Evolutionary conservation across 2,797 vertebrate species (phyloP).

Genomic region (Echiichthys vipera): DNA sequence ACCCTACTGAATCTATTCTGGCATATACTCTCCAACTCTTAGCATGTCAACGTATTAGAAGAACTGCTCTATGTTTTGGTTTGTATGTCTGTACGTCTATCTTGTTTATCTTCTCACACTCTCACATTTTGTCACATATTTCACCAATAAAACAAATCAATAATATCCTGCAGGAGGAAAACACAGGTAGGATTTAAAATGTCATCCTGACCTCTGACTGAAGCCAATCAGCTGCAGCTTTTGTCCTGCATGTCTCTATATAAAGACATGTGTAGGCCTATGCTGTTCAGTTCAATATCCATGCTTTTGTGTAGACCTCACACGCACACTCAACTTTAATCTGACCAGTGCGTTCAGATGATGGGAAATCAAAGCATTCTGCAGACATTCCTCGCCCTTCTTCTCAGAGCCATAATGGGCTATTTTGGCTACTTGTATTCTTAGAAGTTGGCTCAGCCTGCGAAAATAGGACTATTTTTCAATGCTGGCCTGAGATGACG

Average conservation of each 20-base stretch:
- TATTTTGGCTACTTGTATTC: slow-evolving; percentile 70
- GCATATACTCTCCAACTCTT: too few relatives aligned
- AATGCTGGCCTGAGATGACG: slow-evolving; percentile 51
- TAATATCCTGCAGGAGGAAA: slow-evolving; percentile 22
- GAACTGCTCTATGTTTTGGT: too few relatives aligned
- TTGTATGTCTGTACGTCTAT: too few relatives aligned
- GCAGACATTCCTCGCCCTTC: slow-evolving; percentile 67
- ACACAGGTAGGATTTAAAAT: slow-evolving; percentile 7
- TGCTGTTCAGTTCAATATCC: slow-evolving; percentile 1
- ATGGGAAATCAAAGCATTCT: slow-evolving; percentile 58
- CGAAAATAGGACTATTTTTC: slow-evolving; percentile 67
- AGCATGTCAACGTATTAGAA: too few relatives aligned
- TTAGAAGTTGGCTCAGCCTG: slow-evolving; percentile 64
- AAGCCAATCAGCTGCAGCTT: slow-evolving; percentile 46
- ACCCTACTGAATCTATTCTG: too few relatives aligned
- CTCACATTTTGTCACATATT: too few relatives aligned
- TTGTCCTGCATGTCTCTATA: slow-evolving; percentile 4
- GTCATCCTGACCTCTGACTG: slow-evolving; percentile 29
- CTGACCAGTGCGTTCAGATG: slow-evolving; percentile 43
- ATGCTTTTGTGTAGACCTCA: slow-evolving; percentile 17
- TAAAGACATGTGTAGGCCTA: background rate
- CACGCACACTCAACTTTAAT: slow-evolving; percentile 23
- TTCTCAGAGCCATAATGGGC: slow-evolving; percentile 64
- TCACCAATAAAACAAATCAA: too few relatives aligned
- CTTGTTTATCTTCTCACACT: too few relatives aligned